phyloP scores from a whole-genome alignment of 2,797 vertebrate genomes.

The Spinibarbus caldwelli region DNA sequence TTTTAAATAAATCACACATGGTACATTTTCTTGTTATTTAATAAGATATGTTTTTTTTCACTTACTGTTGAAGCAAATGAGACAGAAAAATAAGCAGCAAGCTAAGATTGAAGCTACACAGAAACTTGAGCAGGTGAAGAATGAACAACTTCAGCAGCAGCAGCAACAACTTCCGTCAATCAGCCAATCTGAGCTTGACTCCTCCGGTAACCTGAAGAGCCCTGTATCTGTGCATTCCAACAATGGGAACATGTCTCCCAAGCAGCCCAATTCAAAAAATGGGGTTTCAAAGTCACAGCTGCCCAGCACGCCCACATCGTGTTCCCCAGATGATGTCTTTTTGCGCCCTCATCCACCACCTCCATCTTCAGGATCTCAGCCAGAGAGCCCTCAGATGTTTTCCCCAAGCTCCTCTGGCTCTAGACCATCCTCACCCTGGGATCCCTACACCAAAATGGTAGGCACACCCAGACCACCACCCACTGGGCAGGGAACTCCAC shows the following conservation, averaged over 20 bases:
- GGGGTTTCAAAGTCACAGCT: slow-evolving; percentile 85
- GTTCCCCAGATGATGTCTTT: slow-evolving; percentile 91
- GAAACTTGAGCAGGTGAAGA: slow-evolving; percentile 98
- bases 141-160: slow-evolving; percentile 91
- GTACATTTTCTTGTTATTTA: background rate
- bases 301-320: slow-evolving; percentile 77
- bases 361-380: slow-evolving; percentile 80
- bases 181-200: slow-evolving; percentile 83
- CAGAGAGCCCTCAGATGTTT: slow-evolving; percentile 90
- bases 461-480: slow-evolving; percentile 93
- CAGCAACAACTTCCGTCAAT: slow-evolving; percentile 85
- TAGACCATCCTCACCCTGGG: slow-evolving; percentile 92
- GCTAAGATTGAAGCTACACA: slow-evolving; percentile 99
- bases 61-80: slow-evolving; percentile 91
- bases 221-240: slow-evolving; percentile 86
- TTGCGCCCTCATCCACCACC: slow-evolving; percentile 93
- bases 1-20: background rate
- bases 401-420: slow-evolving; percentile 88
- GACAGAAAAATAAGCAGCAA: slow-evolving; percentile 98
- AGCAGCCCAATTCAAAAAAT: slow-evolving; percentile 87
- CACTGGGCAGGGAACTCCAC: slow-evolving; percentile 79
- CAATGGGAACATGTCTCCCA: slow-evolving; percentile 88
- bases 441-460: slow-evolving; percentile 98
- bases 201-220: slow-evolving; percentile 88
- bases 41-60: slow-evolving; percentile 20